phyloP scores from a whole-genome alignment of 2,888 invertebrate species.

The Alloplasta piceator region DNA sequence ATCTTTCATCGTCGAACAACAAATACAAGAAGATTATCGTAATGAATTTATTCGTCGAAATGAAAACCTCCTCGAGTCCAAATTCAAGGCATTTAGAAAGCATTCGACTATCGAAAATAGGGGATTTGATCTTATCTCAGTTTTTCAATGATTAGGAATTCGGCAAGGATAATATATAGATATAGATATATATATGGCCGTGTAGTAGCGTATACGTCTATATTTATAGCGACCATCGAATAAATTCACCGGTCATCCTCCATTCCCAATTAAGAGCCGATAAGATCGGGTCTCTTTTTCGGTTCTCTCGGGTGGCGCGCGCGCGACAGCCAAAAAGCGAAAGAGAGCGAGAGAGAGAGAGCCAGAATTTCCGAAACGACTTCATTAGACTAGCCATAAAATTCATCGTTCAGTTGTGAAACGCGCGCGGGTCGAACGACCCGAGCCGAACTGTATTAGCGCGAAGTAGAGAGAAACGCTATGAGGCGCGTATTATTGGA shows the following conservation, averaged over 20 bases:
- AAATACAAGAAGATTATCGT: neutral
- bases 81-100: neutral
- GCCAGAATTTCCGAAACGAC: constrained; percentile 70
- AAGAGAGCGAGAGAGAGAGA: too few relatives aligned
- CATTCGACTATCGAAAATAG: neutral
- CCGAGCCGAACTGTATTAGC: constrained; percentile 56
- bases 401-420: constrained; percentile 77
- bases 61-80: neutral
- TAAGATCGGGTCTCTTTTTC: constrained; percentile 77
- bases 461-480: constrained; percentile 66
- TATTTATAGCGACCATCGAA: constrained; percentile 41
- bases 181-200: neutral
- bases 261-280: constrained; percentile 80
- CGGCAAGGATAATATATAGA: neutral
- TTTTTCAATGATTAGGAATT: constrained; percentile 31
- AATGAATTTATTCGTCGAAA: neutral
- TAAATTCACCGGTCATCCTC: constrained; percentile 68
- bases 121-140: constrained; percentile 19
- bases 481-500: constrained; percentile 28
- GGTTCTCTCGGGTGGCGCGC: constrained; percentile 59
- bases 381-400: constrained; percentile 82
- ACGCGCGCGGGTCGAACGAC: constrained; percentile 63
- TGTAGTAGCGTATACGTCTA: constrained; percentile 15
- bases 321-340: too few relatives aligned
- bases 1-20: constrained; percentile 1